Evolutionary conservation across 2,113 vertebrate species (phyloP).

Genomic region (Apteryx owenii): DNA sequence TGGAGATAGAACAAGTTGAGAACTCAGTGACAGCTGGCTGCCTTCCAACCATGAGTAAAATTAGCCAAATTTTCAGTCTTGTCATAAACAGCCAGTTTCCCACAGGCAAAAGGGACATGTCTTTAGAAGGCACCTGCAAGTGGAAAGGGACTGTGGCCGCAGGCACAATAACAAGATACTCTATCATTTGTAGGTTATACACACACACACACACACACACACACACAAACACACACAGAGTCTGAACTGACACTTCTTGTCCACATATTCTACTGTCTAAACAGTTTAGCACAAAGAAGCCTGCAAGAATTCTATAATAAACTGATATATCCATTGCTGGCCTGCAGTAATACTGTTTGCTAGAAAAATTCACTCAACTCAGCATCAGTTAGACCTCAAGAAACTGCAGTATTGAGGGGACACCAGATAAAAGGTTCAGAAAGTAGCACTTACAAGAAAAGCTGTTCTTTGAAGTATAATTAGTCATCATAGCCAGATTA

Average conservation of each 20-base stretch:
- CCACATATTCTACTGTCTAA: neutral
- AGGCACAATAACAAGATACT: neutral
- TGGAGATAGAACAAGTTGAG: neutral
- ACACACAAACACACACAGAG: neutral
- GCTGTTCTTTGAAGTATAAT: neutral
- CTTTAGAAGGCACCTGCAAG: neutral
- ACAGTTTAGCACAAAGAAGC: neutral
- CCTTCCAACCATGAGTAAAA: constrained; percentile 34
- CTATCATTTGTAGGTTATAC: neutral
- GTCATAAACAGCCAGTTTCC: constrained; percentile 17
- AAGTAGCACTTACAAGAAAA: neutral
- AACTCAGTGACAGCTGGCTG: constrained; percentile 26
- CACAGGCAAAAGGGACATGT: constrained; percentile 17
- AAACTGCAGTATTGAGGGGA: neutral
- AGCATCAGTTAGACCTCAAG: neutral
- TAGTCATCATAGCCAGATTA: neutral
- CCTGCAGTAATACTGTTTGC: neutral
- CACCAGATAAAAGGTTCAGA: neutral
- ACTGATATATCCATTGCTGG: neutral
- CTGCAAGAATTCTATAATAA: neutral
- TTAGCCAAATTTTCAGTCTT: constrained; percentile 35
- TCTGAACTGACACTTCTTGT: neutral
- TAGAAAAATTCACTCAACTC: neutral
- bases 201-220: neutral
- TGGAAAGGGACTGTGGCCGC: neutral